Conservation (phyloP, 2,888 invertebrate genomes). For the Brachyopa scutellaris region DNA sequence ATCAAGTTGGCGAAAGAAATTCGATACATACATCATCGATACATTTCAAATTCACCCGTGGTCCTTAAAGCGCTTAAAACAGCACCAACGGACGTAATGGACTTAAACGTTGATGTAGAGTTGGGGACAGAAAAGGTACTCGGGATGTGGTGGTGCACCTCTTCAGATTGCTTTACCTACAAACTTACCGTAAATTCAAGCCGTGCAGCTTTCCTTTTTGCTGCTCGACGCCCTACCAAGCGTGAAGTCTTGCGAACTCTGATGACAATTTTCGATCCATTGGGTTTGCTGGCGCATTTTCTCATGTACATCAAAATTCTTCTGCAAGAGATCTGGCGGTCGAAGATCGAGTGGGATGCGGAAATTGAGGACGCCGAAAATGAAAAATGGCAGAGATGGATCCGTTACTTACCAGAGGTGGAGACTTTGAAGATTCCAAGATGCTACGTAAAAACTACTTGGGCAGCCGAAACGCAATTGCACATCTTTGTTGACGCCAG, state of each 20-base stretch:
- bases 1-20: too few relatives aligned
- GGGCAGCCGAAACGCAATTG: not conserved
- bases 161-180: conserved; percentile 27
- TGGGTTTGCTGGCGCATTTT: conserved; percentile 61
- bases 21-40: too few relatives aligned
- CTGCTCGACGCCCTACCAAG: conserved; percentile 43
- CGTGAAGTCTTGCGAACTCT: conserved; percentile 47
- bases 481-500: too few relatives aligned
- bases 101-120: conserved; percentile 16
- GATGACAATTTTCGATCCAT: conserved; percentile 60
- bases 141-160: conserved; percentile 51
- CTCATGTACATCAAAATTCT: conserved; percentile 62
- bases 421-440: conserved; percentile 69
- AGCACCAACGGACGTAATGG: not conserved
- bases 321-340: conserved; percentile 53
- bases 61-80: too few relatives aligned
- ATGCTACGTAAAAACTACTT: conserved; percentile 36
- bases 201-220: conserved; percentile 25
- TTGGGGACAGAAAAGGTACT: conserved; percentile 39
- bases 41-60: too few relatives aligned
- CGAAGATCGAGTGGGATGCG: conserved; percentile 44
- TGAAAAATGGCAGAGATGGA: conserved; percentile 71
- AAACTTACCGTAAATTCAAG: conserved; percentile 3
- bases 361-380: conserved; percentile 60
- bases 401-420: conserved; percentile 59